These are phyloP conservation scores for Scaptomyza tumidula DNA, from an alignment of 2,888 invertebrate species.

Conservation along the genomic window DNA sequence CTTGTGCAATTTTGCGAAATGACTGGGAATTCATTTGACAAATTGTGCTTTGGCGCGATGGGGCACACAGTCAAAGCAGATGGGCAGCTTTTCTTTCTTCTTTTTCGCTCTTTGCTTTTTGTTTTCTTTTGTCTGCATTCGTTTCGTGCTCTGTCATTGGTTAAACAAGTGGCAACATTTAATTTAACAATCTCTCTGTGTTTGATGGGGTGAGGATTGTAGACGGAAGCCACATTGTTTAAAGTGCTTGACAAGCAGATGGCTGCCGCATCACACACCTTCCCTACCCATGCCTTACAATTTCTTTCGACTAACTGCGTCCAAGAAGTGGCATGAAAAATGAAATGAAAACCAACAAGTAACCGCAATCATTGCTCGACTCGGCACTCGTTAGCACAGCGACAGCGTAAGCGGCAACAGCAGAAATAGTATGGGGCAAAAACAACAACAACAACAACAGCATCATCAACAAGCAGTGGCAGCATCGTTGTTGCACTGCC, in stretches of 20 bases:
- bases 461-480: neutral
- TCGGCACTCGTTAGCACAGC: slow-evolving; percentile 72
- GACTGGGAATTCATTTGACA: slow-evolving; percentile 78
- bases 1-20: slow-evolving; percentile 75
- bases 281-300: slow-evolving; percentile 3
- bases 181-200: slow-evolving; percentile 69
- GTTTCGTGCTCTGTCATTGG: slow-evolving; percentile 74
- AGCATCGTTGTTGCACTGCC: neutral
- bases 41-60: slow-evolving; percentile 61
- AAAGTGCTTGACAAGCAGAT: slow-evolving; percentile 78
- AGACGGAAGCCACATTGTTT: slow-evolving; percentile 67
- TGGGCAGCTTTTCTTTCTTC: slow-evolving; percentile 28
- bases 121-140: slow-evolving; percentile 48
- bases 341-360: slow-evolving; percentile 77
- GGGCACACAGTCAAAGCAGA: slow-evolving; percentile 38
- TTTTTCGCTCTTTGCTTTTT: neutral
- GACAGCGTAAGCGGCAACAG: slow-evolving; percentile 25
- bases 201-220: neutral
- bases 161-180: slow-evolving; percentile 81
- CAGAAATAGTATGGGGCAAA: neutral
- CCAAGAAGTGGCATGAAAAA: slow-evolving; percentile 75
- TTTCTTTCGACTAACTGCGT: slow-evolving; percentile 21
- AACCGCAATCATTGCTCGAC: slow-evolving; percentile 76
- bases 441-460: neutral
- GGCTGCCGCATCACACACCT: slow-evolving; percentile 46